Base-by-base conservation (phyloP, 2,888 invertebrate genomes). In the Plusia festucae region DNA sequence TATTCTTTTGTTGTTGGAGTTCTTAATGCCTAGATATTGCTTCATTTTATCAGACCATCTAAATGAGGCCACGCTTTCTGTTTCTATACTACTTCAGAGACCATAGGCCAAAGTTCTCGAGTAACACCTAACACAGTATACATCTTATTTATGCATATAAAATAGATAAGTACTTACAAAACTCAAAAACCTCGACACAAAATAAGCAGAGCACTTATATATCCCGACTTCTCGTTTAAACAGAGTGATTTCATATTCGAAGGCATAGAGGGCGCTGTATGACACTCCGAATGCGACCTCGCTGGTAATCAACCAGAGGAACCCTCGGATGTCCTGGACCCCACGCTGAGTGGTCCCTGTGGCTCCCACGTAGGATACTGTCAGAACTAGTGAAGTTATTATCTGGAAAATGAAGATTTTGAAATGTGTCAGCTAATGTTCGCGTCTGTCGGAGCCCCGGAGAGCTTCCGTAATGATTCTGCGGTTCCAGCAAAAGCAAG, bases 291-390 rank as follows among this genome's bases (percentile, higher is more conserved):
- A 96, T 52, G 91, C 89, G 0, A 95, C 88, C 69, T 96, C 95
- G n/a, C 95, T 93, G 60, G 91, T 92, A 62, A 95, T 83, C 49
- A 95, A 82, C 93, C 95, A 96, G 9, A 96, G 88, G 44, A 94
- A 90, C 0, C 96, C 95, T 16, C 93, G 84, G 4, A 93, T 78
- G 68, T 94, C 92, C 73, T 95, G 95, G 1, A 95, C 86, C 0
- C 95, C 96, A 0, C 85, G 84, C 74, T 95, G 95, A 0, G 92
- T 95, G 0, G 87, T 88, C 0, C 95, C 93, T 1, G 91, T 83
- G 20, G 91, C 89, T 0, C 94, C 95, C 0, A 87, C 76, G 83
- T 92, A 96, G 65, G 94, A 94, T 0, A 90, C 85, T 1, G 85
- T 88, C 18, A 95, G 86, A 22, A 95, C 88, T n/a, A 92, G 60